Evolutionary conservation across 2,797 vertebrate species (phyloP), one percentile per base, ranked within the genome.

Genomic region (Momotus momota): DNA sequence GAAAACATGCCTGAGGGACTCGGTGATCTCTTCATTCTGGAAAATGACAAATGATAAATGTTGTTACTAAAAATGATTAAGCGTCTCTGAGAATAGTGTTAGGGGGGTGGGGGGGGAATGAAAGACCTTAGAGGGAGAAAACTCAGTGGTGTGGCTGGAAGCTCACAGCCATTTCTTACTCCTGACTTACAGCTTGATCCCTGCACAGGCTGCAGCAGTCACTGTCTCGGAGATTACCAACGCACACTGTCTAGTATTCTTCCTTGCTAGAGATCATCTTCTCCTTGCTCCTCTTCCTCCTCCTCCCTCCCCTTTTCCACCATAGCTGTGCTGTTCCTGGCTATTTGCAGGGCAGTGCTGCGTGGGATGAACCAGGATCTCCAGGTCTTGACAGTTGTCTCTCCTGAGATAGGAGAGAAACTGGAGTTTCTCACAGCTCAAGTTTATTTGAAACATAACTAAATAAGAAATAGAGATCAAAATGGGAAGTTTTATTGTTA

Each of bases 31-130:
- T 84, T 86, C 18, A 23, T 86, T 84, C 78, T 86, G 40, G 71
- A 81, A 81, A 84, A 77, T 52, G 78, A 58, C 49, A 81, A 90
- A 90, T 57, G 41, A 84, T 52, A 92, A 92, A 90, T 83, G 14
- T 7, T 61, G 11, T 41, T 88, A 49, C 41, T 51, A 79, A 79
- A 90, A 83, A 54, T 73, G 10, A 88, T 70, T 57, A 92, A 79
- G 4, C 3, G 5, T 52, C n/a, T 75, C 7, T 80, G 22, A 86
- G 15, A 72, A 94, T 69, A 31, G 5, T 46, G 10, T 33, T 88
- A 38, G 11, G 25, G 23, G 35, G 18, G 12, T 12, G 27, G 23
- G 23, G 16, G 12, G 16, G 14, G 41, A 43, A 52, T 64, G 23
- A 60, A 72, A 83, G 21, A 20, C 5, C 2, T 85, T 6, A 62